Evolutionary conservation across 2,797 vertebrate species (phyloP).

Genomic region (Salarias fasciatus): DNA sequence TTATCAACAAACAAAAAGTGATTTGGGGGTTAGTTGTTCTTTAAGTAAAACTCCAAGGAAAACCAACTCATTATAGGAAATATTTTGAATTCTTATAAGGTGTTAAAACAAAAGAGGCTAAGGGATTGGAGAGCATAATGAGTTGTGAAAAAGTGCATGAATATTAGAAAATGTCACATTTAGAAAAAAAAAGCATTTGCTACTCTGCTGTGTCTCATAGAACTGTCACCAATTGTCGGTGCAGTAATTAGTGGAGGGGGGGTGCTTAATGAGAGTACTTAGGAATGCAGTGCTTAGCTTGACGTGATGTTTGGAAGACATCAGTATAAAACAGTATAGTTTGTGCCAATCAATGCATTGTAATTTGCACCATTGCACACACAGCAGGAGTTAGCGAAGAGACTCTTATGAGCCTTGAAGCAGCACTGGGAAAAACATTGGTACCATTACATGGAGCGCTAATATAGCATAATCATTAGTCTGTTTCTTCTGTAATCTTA

Average conservation of each 20-base stretch:
- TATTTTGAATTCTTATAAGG: not conserved
- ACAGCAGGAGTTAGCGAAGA: constrained; percentile 48
- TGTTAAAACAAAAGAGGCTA: not conserved
- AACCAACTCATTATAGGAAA: not conserved
- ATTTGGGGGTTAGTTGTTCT: no score
- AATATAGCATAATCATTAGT: constrained; percentile 47
- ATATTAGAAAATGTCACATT: not conserved
- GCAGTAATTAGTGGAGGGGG: constrained; percentile 18
- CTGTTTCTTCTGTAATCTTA: constrained; percentile 32
- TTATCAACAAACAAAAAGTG: no score
- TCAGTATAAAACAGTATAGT: constrained; percentile 59
- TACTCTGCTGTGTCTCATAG: not conserved
- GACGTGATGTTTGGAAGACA: constrained; percentile 62
- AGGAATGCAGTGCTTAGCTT: constrained; percentile 47
- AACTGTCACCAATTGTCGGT: constrained; percentile 3
- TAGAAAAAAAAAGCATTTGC: not conserved
- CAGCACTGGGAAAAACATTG: constrained; percentile 32
- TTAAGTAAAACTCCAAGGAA: not conserved
- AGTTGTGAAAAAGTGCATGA: constrained; percentile 1
- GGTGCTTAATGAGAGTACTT: constrained; percentile 36
- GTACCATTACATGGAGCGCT: constrained; percentile 28
- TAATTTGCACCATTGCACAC: constrained; percentile 58
- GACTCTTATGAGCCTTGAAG: constrained; percentile 45
- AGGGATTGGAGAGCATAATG: not conserved
- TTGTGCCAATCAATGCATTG: constrained; percentile 59